A percentile compares a stretch with the other conserved stretches of the same genome.
phyloP scores from a whole-genome alignment of 2,888 invertebrate genomes.

The Sinhomidia bicolor region DNA sequence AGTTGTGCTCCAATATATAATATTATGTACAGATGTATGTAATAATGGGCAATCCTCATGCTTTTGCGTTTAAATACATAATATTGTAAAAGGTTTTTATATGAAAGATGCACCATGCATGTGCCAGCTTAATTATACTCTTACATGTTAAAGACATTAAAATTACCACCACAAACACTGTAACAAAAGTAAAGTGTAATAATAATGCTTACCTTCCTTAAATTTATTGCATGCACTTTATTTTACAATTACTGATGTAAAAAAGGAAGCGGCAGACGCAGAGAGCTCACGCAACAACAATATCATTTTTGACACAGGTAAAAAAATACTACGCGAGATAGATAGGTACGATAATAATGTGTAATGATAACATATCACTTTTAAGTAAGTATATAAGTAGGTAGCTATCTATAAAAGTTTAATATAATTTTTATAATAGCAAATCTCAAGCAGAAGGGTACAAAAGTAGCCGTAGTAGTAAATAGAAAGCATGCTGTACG shows the following conservation, averaged over 20 bases:
- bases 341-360: neutral
- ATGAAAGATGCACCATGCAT: constrained; percentile 6
- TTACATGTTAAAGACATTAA: neutral
- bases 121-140: neutral
- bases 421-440: neutral
- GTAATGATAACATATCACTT: neutral
- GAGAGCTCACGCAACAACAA: neutral
- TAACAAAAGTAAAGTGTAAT: too few species aligned
- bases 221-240: neutral
- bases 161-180: neutral
- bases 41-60: too few species aligned
- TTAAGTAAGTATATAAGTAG: neutral
- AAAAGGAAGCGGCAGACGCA: neutral
- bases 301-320: neutral
- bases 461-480: too few species aligned
- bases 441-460: neutral
- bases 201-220: too few species aligned
- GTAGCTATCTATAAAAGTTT: too few species aligned
- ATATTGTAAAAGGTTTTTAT: too few species aligned
- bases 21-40: too few species aligned
- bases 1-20: too few species aligned
- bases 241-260: neutral
- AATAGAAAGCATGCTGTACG: too few species aligned
- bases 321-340: neutral
- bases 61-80: too few species aligned